phyloP scores from a whole-genome alignment of 2,888 invertebrate genomes.

The Artemia sp. region DNA sequence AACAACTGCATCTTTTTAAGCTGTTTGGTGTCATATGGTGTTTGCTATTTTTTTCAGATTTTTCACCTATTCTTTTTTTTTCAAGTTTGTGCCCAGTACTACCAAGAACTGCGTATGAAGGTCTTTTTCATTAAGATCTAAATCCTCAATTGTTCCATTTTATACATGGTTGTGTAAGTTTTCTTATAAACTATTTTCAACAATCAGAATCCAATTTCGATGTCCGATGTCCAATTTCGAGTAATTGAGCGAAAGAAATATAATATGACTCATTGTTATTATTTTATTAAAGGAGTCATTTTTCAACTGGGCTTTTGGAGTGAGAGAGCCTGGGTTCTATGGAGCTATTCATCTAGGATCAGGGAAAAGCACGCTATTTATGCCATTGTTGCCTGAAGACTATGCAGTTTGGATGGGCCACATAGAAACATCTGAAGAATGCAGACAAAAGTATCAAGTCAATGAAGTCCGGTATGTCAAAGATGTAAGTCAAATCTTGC shows the following conservation, averaged over 20 bases:
- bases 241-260: background rate
- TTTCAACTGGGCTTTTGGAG: constrained; percentile 91
- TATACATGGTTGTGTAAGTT: too few relatives aligned
- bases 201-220: background rate
- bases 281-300: constrained; percentile 60
- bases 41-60: too few relatives aligned
- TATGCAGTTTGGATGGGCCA: constrained; percentile 93
- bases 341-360: constrained; percentile 60
- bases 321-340: constrained; percentile 74
- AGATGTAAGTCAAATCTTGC: constrained; percentile 39
- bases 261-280: constrained; percentile 19
- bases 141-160: too few relatives aligned
- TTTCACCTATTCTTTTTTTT: too few relatives aligned
- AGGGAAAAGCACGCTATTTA: constrained; percentile 56
- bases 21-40: too few relatives aligned
- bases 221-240: background rate
- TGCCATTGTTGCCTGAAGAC: constrained; percentile 62
- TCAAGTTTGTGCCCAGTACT: too few relatives aligned
- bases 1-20: too few relatives aligned
- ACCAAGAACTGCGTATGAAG: too few relatives aligned
- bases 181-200: too few relatives aligned
- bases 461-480: constrained; percentile 64
- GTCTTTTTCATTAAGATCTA: too few relatives aligned
- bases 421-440: constrained; percentile 50
- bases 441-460: constrained; percentile 59